Percentiles rank a stretch among this genome's conserved stretches.
Evolutionary conservation across 2,113 vertebrate genomes (phyloP).

Genomic region (Amphilophus citrinellus): DNA sequence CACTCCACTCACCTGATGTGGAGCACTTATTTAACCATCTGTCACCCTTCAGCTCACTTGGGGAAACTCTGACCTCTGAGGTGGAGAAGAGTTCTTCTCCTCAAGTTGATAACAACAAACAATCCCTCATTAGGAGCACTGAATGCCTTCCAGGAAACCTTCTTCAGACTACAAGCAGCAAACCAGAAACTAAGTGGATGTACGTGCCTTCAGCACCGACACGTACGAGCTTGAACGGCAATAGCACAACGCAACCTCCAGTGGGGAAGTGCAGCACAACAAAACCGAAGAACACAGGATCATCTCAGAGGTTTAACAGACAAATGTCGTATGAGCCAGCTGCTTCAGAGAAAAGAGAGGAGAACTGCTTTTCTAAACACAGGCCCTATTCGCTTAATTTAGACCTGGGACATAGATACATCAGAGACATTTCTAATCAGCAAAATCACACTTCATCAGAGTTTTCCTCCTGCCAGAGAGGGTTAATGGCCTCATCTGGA

Average conservation of each 20-base stretch:
- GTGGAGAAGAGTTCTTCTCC: constrained; percentile 35
- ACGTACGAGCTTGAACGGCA: constrained; percentile 28
- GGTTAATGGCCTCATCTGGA: constrained; percentile 45
- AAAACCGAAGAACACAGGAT: constrained; percentile 67
- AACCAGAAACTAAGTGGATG: constrained; percentile 56
- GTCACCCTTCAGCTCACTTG: constrained; percentile 32
- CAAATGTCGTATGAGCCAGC: constrained; percentile 78
- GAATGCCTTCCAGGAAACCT: constrained; percentile 44
- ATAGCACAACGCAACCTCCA: constrained; percentile 50
- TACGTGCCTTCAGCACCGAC: constrained; percentile 33
- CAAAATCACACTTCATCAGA: constrained; percentile 67
- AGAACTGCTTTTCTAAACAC: constrained; percentile 64
- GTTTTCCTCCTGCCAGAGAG: constrained; percentile 51
- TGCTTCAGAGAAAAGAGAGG: constrained; percentile 66
- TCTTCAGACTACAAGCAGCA: constrained; percentile 42
- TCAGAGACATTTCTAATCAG: constrained; percentile 81
- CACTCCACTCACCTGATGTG: constrained; percentile 92
- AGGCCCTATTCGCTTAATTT: constrained; percentile 83
- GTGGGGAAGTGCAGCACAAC: constrained; percentile 49
- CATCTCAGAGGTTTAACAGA: constrained; percentile 74
- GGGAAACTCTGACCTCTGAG: constrained; percentile 39
- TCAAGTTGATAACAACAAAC: constrained; percentile 31
- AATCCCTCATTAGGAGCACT: background rate
- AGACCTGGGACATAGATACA: constrained; percentile 77
- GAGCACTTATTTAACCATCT: constrained; percentile 82